phyloP scores from a whole-genome alignment of 1,140 invertebrate species.

The Oncopodura yosiiana region DNA sequence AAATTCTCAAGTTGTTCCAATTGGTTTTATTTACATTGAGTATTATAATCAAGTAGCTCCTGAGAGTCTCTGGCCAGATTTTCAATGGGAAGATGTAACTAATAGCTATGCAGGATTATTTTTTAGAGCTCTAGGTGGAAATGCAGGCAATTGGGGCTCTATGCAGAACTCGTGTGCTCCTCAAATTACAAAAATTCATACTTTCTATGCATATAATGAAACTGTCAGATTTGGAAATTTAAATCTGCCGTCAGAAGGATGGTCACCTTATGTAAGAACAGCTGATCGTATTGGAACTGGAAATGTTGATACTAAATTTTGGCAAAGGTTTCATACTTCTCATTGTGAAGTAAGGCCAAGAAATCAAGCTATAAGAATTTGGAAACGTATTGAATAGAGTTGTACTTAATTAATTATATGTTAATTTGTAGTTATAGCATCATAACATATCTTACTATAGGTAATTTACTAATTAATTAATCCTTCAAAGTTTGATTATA shows the following conservation, averaged over 20 bases:
- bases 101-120: slow-evolving; percentile 10
- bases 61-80: neutral
- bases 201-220: neutral
- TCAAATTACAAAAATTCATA: neutral
- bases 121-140: slow-evolving; percentile 11
- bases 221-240: no score
- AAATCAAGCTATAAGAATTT: slow-evolving; percentile 1
- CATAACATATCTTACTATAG: no score
- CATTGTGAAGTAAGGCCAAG: neutral
- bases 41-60: slow-evolving; percentile 3
- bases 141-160: neutral
- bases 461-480: no score
- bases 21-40: slow-evolving; percentile 12
- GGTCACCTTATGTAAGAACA: no score
- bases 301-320: neutral
- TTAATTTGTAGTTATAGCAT: no score
- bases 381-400: slow-evolving; percentile 5
- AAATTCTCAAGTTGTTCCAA: no score
- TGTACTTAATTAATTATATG: no score
- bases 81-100: slow-evolving; percentile 4
- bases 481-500: no score
- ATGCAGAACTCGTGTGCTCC: slow-evolving; percentile 4
- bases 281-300: neutral
- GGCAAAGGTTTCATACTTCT: neutral
- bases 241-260: no score